A percentile compares a stretch with the other conserved stretches of the same genome.
These are phyloP conservation scores for Paguma larvata DNA, from an alignment of 2,797 vertebrate species.

Conservation along the genomic window DNA sequence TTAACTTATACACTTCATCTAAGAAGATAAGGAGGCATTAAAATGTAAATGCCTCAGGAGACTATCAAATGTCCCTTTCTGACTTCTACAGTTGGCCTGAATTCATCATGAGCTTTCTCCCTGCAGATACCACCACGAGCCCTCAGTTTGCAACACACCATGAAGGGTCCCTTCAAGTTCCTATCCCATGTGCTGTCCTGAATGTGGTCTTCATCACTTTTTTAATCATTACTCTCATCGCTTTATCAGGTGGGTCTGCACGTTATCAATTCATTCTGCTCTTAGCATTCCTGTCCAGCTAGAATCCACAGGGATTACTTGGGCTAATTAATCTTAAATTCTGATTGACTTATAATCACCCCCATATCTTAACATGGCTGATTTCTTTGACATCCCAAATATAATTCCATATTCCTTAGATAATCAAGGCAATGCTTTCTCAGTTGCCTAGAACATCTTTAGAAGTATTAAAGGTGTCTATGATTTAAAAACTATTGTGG, in stretches of 20 bases:
- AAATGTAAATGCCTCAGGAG: neutral
- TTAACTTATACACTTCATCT: neutral
- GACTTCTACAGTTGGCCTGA: neutral
- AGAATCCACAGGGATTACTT: neutral
- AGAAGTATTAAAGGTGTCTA: neutral
- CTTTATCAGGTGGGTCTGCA: constrained; percentile 69
- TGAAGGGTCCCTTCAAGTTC: constrained; percentile 76
- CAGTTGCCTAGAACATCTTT: neutral
- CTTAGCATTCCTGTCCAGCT: neutral
- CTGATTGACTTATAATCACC: neutral
- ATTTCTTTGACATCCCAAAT: neutral
- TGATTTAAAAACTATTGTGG: neutral
- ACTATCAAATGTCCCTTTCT: neutral
- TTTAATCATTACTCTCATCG: constrained; percentile 51
- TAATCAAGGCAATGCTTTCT: neutral
- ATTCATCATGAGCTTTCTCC: neutral
- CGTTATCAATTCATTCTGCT: neutral
- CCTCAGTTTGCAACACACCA: neutral
- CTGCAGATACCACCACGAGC: constrained; percentile 30
- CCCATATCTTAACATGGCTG: neutral
- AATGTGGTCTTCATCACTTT: constrained; percentile 44
- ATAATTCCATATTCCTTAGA: neutral
- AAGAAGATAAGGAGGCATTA: neutral
- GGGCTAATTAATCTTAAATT: neutral
- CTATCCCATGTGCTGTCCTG: constrained; percentile 62